phyloP scores from a whole-genome alignment of 2,888 invertebrate genomes.

The Malachius bipustulatus region DNA sequence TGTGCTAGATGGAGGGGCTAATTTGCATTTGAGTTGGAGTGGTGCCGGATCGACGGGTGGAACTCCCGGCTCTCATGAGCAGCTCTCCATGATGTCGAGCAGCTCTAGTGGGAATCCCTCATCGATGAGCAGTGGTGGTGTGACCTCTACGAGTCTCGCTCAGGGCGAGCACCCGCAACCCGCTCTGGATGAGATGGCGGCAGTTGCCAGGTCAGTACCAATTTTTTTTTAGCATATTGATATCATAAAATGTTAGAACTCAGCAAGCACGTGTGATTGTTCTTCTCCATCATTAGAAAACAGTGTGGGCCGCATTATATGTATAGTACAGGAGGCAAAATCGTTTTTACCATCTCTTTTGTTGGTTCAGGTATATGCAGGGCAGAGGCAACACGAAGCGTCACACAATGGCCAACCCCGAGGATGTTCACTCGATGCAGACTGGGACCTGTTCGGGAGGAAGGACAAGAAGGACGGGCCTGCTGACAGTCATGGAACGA shows the following conservation, averaged over 20 bases:
- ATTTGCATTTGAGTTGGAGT: constrained; percentile 63
- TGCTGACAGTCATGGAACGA: constrained; percentile 75
- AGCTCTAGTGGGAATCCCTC: constrained; percentile 41
- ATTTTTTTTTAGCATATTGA: no score
- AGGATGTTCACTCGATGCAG: constrained; percentile 46
- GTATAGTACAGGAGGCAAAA: no score
- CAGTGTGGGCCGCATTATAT: neutral
- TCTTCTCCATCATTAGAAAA: neutral
- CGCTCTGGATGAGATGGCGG: constrained; percentile 39
- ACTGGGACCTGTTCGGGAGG: constrained; percentile 30
- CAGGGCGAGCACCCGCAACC: constrained; percentile 34
- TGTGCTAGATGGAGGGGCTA: constrained; percentile 74
- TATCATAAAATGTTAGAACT: no score
- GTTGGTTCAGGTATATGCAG: constrained; percentile 56
- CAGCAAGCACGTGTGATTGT: no score
- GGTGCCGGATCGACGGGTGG: no score
- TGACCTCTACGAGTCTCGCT: constrained; percentile 39
- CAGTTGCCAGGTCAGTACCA: constrained; percentile 36
- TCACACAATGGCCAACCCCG: constrained; percentile 67
- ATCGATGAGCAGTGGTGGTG: constrained; percentile 36
- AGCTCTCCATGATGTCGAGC: constrained; percentile 38
- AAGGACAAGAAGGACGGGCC: constrained; percentile 64
- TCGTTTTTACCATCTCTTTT: constrained; percentile 5
- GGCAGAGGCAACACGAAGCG: constrained; percentile 62
- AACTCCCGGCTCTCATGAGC: constrained; percentile 37